Evolutionary conservation across 2,797 vertebrate genomes (phyloP), one percentile per base, ranked within the genome.

Genomic region (Lithobates sylvaticus): DNA sequence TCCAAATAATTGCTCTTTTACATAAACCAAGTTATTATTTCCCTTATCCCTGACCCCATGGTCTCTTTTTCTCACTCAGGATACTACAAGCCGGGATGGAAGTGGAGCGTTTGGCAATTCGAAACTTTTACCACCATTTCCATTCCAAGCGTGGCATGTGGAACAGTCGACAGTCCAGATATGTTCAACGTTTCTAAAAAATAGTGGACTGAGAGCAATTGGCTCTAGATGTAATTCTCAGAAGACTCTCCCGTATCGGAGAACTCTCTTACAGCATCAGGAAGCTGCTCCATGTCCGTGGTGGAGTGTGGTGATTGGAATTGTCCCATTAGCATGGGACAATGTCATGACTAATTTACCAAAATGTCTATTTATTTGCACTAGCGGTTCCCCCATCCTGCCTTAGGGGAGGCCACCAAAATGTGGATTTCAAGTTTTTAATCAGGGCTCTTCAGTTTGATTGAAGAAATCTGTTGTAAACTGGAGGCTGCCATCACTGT

Each of bases 131-230:
- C 92, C 98, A 99, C 89, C 91, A 96, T 90, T 97, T 94, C 90
- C 98, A 99, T 92, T 98, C 98, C 10, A 97, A 95, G 89, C 93
- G 97, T 13, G 98, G 98, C 91, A 99, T 99, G 98, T 99, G 98
- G 98, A 98, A 97, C 93, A 93, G 94, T 2, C 95, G 86, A 65
- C 90, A 92, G 64, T 84, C 75, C 3, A 83, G 5, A 0, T 90
- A 82, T 36, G 50, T 29, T 0, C n/a, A 0, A 12, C 23, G 21
- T 4, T n/a, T 84, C 34, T 81, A 13, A 80, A 80, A 54, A 79
- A 0, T 39, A 3, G 88, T 78, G 88, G 85, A 15, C 85, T 1
- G 1, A 67, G 69, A 76, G 32, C 84, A 32, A 21, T 0, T 44
- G 81, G 85, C 79, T 0, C 47, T 12, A 36, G 5, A 29, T 10